Evolutionary conservation across 2,113 vertebrate species (phyloP), one percentile per base, ranked within the genome.

Genomic region (Guaruba guarouba): DNA sequence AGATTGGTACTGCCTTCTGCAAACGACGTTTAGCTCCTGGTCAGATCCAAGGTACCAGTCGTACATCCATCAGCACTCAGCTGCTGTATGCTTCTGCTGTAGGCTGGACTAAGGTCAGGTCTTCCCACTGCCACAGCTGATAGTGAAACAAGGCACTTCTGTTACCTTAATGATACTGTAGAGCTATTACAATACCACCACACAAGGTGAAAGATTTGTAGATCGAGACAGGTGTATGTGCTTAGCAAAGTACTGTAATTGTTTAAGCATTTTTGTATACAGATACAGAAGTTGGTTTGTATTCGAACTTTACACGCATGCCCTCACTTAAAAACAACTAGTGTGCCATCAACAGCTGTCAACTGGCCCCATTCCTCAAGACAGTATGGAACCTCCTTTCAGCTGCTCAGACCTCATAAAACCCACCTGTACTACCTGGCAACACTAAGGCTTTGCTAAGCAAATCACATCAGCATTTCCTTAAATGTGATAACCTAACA

Each of bases 141-240:
- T 1, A 11, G 10, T 0, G 14, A 35, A 11, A 3, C 0, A 0
- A 6, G 43, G 13, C 11, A 1, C 12, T 8, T 11, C 12, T 10
- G 7, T 4, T 4, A 6, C 41, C 10, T 11, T 33, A 9, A 3
- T 12, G 10, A 1, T 5, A 6, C 2, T 1, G 7, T 3, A 6
- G 2, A 5, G 6, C 29, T 5, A 2, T 3, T 13, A 4, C 3
- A 15, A 6, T 5, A 51, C 7, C 1, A 2, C 3, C 5, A 1
- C 43, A 0, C n/a, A 1, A 39, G 24, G 7, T 0, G 1, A 23
- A 23, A 25, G 22, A 7, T 2, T 14, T 3, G 24, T 1, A 39
- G 28, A 48, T 1, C 0, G 1, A 62, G 5, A 62, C 13, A 41
- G 3, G 1, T 3, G 3, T 1, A 9, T 4, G 31, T 5, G 49